Conservation (phyloP, 1,140 invertebrate species). For the Theocolax elegans region DNA sequence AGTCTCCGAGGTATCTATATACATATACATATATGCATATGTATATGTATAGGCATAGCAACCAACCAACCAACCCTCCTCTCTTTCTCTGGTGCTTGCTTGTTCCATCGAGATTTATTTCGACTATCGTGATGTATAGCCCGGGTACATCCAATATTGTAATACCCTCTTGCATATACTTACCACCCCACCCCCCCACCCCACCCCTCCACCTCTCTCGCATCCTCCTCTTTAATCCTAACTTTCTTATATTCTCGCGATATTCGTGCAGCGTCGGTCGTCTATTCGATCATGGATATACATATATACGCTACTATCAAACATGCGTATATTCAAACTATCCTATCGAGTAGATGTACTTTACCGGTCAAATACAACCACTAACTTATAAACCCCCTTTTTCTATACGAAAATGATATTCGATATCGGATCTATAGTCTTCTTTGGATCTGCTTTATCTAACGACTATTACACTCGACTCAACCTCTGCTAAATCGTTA, state of each 20-base stretch:
- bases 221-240: neutral
- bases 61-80: neutral
- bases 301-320: too few species aligned
- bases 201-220: neutral
- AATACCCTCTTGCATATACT: constrained; percentile 56
- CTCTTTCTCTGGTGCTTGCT: constrained; percentile 47
- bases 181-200: neutral
- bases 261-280: constrained; percentile 1
- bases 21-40: neutral
- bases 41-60: too few species aligned
- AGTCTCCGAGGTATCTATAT: neutral
- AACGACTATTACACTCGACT: too few species aligned
- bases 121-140: constrained; percentile 65
- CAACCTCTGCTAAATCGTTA: too few species aligned
- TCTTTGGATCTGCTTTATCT: too few species aligned
- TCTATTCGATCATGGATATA: neutral
- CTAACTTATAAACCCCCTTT: too few species aligned
- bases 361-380: too few species aligned
- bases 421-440: too few species aligned
- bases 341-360: neutral
- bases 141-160: constrained; percentile 64
- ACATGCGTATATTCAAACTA: too few species aligned
- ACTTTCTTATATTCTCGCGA: neutral
- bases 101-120: constrained; percentile 65
- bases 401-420: too few species aligned